Conservation (phyloP, 2,113 vertebrate species). For the Microcebus ravelobensis region DNA sequence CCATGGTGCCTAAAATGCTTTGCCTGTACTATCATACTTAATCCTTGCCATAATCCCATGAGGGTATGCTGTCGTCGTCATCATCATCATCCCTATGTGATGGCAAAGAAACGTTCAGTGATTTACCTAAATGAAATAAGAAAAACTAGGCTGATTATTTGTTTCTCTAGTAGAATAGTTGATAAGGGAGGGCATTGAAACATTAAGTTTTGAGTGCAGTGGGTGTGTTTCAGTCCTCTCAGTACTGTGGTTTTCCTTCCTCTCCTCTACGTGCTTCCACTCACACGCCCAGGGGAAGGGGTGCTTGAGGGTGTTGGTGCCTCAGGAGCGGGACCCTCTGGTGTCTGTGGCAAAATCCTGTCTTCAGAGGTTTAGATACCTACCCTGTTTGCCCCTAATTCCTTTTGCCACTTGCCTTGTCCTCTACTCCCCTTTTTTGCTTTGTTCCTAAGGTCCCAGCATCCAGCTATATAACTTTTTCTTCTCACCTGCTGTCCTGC, state of each 20-base stretch:
- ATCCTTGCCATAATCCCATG: neutral
- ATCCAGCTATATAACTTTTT: neutral
- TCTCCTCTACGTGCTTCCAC: neutral
- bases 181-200: neutral
- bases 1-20: neutral
- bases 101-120: neutral
- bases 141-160: neutral
- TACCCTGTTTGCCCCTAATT: neutral
- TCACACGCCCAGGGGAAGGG: neutral
- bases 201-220: neutral
- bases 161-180: neutral
- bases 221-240: neutral
- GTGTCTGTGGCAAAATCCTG: neutral
- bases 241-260: neutral
- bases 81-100: neutral
- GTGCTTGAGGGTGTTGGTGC: neutral
- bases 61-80: rapidly evolving
- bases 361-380: neutral
- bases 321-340: neutral
- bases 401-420: neutral
- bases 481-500: neutral
- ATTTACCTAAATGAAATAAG: neutral
- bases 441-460: neutral
- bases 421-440: neutral
- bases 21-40: neutral